A percentile compares a stretch with the other conserved stretches of the same genome.
Evolutionary conservation across 1,140 invertebrate genomes (phyloP).

Genomic region (Luehdorfia chinensis): DNA sequence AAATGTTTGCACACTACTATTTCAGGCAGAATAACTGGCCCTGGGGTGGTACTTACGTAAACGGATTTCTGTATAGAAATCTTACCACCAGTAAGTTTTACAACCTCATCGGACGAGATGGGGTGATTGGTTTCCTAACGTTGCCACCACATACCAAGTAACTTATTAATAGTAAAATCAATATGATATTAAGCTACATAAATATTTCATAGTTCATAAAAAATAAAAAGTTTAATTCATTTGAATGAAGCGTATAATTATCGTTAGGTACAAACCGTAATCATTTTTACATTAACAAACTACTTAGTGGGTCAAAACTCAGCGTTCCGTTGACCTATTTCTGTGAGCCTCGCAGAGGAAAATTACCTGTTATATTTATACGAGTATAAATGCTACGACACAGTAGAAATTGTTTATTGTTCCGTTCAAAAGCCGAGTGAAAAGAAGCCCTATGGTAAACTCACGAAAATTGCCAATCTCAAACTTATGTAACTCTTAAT

Average conservation of each 20-base stretch:
- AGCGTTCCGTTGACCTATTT: slow-evolving; percentile 5
- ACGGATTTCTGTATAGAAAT: no score
- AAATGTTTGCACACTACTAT: no score
- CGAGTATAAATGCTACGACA: neutral
- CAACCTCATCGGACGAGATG: no score
- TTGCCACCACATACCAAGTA: no score
- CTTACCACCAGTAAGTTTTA: no score
- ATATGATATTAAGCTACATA: no score
- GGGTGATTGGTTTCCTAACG: no score
- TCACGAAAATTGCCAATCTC: neutral
- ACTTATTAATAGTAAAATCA: no score
- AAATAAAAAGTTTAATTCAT: no score
- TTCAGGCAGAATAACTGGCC: no score
- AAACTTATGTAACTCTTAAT: neutral
- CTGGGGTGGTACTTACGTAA: no score
- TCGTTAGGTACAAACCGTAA: slow-evolving; percentile 6
- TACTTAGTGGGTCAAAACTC: slow-evolving; percentile 6
- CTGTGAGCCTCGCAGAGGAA: neutral
- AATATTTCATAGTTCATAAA: no score
- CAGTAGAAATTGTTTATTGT: neutral
- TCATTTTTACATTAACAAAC: slow-evolving; percentile 8
- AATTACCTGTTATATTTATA: slow-evolving; percentile 1
- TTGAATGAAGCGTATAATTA: slow-evolving; percentile 6
- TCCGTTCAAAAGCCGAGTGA: neutral
- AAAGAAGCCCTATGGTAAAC: neutral